Percentiles rank a stretch among this genome's conserved stretches.
Evolutionary conservation across 1,140 invertebrate species (phyloP).

Genomic region (Brachystomella parvula): DNA sequence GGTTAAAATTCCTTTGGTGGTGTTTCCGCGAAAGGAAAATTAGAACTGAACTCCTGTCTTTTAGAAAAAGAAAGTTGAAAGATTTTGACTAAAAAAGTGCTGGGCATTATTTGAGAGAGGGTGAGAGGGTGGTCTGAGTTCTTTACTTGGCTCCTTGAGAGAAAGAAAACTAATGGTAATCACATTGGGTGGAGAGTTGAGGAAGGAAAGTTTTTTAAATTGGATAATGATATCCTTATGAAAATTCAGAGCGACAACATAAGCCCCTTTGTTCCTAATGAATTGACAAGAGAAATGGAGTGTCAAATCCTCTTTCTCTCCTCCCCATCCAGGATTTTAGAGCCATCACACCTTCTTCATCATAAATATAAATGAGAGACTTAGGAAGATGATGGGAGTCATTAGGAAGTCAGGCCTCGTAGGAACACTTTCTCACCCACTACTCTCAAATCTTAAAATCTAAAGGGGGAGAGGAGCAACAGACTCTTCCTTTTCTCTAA

Average conservation of each 20-base stretch:
- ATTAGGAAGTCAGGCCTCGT: not conserved
- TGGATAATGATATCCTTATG: slow-evolving; percentile 13
- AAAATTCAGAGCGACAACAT: not conserved
- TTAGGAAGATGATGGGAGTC: not conserved
- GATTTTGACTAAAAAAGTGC: too few relatives aligned
- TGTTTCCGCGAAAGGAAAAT: too few relatives aligned
- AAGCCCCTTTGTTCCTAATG: not conserved
- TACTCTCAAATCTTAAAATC: not conserved
- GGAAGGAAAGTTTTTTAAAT: not conserved
- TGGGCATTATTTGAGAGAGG: too few relatives aligned
- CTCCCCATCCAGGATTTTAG: not conserved
- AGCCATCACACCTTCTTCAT: not conserved
- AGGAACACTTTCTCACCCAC: slow-evolving; percentile 1
- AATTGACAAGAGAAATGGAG: slow-evolving; percentile 8
- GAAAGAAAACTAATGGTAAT: too few relatives aligned
- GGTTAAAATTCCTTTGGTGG: too few relatives aligned
- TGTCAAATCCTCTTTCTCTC: not conserved
- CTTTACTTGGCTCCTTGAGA: too few relatives aligned
- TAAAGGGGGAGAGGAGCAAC: not conserved
- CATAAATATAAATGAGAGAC: slow-evolving; percentile 8
- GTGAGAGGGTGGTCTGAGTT: too few relatives aligned
- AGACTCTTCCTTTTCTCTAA: not conserved
- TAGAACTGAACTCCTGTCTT: too few relatives aligned
- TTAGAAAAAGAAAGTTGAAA: too few relatives aligned
- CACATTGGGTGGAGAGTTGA: not conserved